A percentile compares a stretch with the other conserved stretches of the same genome.
Evolutionary conservation across 2,888 invertebrate genomes (phyloP).

Genomic region (Branchellion lobata): DNA sequence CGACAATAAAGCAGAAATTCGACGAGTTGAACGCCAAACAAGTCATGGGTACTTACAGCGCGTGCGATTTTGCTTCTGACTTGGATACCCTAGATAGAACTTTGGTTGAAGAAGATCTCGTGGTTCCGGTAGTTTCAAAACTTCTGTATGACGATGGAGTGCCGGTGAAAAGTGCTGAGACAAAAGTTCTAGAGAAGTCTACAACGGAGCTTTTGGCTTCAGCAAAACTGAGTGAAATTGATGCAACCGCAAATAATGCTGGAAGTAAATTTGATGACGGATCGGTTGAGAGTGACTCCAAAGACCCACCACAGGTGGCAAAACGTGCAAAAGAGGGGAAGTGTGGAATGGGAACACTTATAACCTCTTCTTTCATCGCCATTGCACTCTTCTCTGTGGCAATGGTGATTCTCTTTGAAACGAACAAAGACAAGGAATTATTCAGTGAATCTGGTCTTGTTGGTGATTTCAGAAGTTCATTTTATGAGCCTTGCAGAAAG

Average conservation of each 20-base stretch:
- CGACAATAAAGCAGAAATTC: not conserved
- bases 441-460: not conserved
- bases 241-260: not conserved
- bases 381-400: not conserved
- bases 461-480: not conserved
- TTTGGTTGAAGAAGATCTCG: not conserved
- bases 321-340: not conserved
- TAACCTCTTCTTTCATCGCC: not conserved
- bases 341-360: not conserved
- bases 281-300: not conserved
- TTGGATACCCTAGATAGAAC: not conserved
- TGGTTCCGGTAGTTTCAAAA: not conserved
- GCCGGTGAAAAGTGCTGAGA: too few relatives aligned
- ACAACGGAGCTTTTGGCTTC: not conserved
- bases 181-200: not conserved
- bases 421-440: not conserved
- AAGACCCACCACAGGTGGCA: not conserved
- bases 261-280: not conserved
- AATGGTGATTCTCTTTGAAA: conserved; percentile 12
- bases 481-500: not conserved
- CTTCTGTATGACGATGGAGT: not conserved
- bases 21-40: not conserved
- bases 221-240: not conserved
- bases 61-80: not conserved
- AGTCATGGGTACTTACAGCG: not conserved